These are phyloP conservation scores for Phyllotreta striolata DNA, from an alignment of 2,888 invertebrate species.

Conservation along the genomic window DNA sequence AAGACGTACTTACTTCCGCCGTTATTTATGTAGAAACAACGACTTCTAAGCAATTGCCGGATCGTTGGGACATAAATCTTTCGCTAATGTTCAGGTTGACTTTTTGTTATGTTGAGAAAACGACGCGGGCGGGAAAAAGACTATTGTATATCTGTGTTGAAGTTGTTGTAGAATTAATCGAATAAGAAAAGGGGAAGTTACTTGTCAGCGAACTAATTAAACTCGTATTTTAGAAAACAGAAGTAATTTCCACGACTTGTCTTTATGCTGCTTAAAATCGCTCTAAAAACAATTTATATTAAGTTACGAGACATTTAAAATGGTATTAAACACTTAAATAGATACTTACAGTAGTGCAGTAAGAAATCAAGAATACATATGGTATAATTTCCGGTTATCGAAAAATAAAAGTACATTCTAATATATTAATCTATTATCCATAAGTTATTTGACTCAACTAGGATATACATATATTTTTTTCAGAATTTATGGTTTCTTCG, in stretches of 20 bases:
- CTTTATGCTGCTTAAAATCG: neutral
- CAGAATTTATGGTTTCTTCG: no score
- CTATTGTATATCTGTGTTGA: conserved; percentile 25
- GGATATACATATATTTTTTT: no score
- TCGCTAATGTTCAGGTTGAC: conserved; percentile 41
- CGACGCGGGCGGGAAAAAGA: conserved; percentile 21
- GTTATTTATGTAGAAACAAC: conserved; percentile 49
- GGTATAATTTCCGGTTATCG: no score
- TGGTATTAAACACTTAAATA: no score
- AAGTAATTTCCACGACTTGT: neutral
- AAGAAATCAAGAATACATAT: no score
- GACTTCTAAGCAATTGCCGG: conserved; percentile 48
- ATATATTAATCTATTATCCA: no score
- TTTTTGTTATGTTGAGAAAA: conserved; percentile 28
- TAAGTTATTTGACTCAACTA: no score
- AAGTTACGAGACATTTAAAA: neutral
- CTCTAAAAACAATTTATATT: neutral
- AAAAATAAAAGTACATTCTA: no score
- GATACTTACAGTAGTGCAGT: no score
- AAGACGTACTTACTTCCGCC: conserved; percentile 41
- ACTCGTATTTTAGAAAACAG: conserved; percentile 14
- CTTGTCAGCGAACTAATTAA: conserved; percentile 30
- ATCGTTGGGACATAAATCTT: conserved; percentile 48
- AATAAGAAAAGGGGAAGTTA: conserved; percentile 17
- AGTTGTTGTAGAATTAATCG: conserved; percentile 24